These are phyloP conservation scores for Melikaiella ostensackeni DNA, from an alignment of 2,888 invertebrate genomes.

Conservation along the genomic window DNA sequence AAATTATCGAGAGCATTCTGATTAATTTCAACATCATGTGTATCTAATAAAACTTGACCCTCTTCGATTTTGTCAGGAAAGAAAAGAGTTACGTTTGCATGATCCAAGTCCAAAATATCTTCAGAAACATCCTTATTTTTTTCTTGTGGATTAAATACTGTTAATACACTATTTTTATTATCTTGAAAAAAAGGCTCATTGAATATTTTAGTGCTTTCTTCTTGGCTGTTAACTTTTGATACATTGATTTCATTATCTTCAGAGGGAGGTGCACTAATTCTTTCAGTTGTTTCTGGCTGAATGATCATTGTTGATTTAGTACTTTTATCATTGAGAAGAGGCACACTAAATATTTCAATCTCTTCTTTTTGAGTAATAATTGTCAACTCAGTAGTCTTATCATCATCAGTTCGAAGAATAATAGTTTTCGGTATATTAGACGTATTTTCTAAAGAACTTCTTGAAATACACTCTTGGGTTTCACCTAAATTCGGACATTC, in stretches of 20 bases:
- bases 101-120: background rate
- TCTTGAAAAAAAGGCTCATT: constrained; percentile 13
- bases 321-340: background rate
- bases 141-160: background rate
- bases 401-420: background rate
- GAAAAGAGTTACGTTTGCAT: background rate
- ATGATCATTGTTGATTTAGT: background rate
- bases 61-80: background rate
- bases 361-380: constrained; percentile 6
- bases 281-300: background rate
- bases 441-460: background rate
- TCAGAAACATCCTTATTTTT: background rate
- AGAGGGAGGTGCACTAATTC: background rate
- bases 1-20: background rate
- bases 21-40: background rate
- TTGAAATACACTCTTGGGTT: background rate
- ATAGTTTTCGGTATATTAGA: background rate
- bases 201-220: constrained; percentile 4
- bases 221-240: background rate
- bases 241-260: background rate
- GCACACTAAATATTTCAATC: background rate
- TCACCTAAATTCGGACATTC: background rate
- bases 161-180: background rate
- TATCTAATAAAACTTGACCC: background rate
- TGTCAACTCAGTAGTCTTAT: background rate